Evolutionary conservation across 2,113 vertebrate genomes (phyloP).

Genomic region (Rhea pennata): DNA sequence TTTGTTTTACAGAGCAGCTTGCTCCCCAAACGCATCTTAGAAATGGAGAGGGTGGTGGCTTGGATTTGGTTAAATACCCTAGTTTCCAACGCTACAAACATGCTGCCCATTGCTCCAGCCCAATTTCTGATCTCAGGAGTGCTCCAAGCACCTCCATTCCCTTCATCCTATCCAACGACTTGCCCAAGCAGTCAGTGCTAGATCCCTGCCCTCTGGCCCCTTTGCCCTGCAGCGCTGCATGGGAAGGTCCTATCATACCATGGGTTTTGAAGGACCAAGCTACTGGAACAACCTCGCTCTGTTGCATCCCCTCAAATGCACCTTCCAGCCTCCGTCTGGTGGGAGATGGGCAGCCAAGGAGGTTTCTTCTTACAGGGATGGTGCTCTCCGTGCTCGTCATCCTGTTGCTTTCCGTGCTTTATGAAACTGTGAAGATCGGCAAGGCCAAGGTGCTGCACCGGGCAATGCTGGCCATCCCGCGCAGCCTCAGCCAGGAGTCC

Average conservation of each 20-base stretch:
- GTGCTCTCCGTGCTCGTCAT: conserved; percentile 86
- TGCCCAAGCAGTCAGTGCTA: rapidly evolving
- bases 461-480: conserved; percentile 8
- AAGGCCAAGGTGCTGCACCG: conserved; percentile 76
- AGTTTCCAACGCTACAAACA: not conserved
- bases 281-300: not conserved
- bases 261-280: not conserved
- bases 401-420: conserved; percentile 85
- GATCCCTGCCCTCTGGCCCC: rapidly evolving
- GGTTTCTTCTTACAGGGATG: conserved; percentile 80
- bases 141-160: rapidly evolving
- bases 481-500: conserved; percentile 50
- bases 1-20: not conserved
- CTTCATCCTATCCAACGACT: rapidly evolving
- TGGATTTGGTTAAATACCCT: not conserved
- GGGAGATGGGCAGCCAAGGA: rapidly evolving
- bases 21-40: not conserved
- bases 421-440: conserved; percentile 89
- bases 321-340: too few species aligned
- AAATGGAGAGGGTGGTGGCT: not conserved
- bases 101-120: not conserved
- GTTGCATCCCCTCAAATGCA: not conserved
- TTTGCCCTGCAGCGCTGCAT: rapidly evolving
- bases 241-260: not conserved
- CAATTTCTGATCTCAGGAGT: rapidly evolving